Base-by-base conservation (phyloP, 2,888 invertebrate species). In the Baccha elongata region DNA sequence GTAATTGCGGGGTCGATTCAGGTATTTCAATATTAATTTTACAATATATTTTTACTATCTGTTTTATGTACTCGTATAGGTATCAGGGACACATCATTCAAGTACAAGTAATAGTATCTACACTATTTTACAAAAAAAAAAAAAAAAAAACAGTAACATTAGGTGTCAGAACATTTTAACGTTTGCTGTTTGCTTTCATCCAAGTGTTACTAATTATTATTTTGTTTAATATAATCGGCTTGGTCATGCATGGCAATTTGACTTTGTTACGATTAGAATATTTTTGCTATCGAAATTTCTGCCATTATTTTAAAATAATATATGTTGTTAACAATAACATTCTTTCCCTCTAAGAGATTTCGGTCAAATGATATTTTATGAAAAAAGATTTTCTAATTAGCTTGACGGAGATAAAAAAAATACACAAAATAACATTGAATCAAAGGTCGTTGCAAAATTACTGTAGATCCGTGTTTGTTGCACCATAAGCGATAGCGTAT, bases 181-280 rank as follows among this genome's bases (percentile, higher is more conserved):
- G 44, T 42, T 60, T 42, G 26, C 35, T 35, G 44, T 60, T 29
- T 17, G 44, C 40, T 60, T 40, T 60, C 44, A 60, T 60, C 44
- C 60, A 60, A 44, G 60, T 60, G 44, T 60, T 44, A 60, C 60
- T 60, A 19, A 60, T 60, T 60, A 11, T 55, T 15, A 58, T 44
- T 44, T 44, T 60, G 44, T 44, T 19, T 42, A n/a, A n/a, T n/a
- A n/a, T 32, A 44, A 60, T 44, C 29, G 11, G 44, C 29, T 32
- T 19, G 29, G 60, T 60, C 60, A 60, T 60, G 60, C 60, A 60
- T 60, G 29, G 1, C 29, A 44, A 44, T 60, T 60, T n/a, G 11
- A 40, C 1, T 58, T 21, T 53, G 21, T 53, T 53, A 3, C 19
- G 21, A 8, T 32, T 58, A 58, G 58, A 40, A 40, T 7, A 13